phyloP scores from a whole-genome alignment of 2,797 vertebrate species.

The Schizopygopsis malacanthus region DNA sequence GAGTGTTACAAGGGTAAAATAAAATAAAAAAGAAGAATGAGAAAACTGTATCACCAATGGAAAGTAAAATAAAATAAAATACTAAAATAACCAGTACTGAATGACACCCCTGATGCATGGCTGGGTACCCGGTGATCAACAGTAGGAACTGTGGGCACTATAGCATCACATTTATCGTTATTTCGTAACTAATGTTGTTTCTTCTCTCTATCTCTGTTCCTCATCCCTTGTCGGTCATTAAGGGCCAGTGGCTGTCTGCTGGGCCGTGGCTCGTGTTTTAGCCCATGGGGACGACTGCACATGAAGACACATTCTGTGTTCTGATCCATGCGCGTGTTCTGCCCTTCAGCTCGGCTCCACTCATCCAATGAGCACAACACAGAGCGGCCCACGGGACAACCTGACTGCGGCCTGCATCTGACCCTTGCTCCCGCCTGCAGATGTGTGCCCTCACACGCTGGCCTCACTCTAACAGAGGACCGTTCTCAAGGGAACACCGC shows the following conservation, averaged over 20 bases:
- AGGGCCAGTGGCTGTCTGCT: constrained; percentile 29
- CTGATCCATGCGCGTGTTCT: constrained; percentile 12
- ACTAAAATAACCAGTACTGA: background rate
- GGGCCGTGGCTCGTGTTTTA: constrained; percentile 16
- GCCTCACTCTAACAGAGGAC: constrained; percentile 7
- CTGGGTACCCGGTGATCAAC: constrained; percentile 17
- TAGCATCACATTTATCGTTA: background rate
- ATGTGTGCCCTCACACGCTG: constrained; percentile 14
- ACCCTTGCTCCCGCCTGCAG: constrained; percentile 37
- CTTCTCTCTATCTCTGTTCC: background rate
- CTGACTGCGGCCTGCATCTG: constrained; percentile 26
- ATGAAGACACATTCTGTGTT: constrained; percentile 5
- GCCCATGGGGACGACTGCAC: constrained; percentile 6
- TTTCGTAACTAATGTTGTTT: constrained; percentile 17
- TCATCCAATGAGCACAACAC: constrained; percentile 31
- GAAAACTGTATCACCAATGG: background rate
- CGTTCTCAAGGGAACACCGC: constrained; percentile 21
- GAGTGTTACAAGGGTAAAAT: background rate
- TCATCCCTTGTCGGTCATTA: constrained; percentile 38
- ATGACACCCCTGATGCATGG: background rate
- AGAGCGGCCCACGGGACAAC: constrained; percentile 12
- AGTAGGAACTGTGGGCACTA: background rate
- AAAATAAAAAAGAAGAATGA: background rate
- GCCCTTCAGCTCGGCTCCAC: constrained; percentile 26
- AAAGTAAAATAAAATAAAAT: background rate